Evolutionary conservation across 2,113 vertebrate species (phyloP).

Genomic region (Nansenia antarctica): DNA sequence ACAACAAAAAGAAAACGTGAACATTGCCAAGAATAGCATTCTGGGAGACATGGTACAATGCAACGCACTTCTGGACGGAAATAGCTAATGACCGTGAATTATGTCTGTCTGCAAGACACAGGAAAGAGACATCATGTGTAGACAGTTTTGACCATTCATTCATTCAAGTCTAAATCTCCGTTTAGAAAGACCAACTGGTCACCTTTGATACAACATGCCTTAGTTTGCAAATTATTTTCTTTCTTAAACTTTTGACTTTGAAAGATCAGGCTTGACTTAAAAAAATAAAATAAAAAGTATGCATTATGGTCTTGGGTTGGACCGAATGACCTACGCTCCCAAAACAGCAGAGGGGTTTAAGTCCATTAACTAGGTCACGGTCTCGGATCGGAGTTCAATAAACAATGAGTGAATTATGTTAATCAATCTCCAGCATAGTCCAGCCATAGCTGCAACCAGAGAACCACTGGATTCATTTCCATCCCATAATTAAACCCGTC

Average conservation of each 20-base stretch:
- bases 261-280: too few relatives aligned
- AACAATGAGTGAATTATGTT: too few relatives aligned
- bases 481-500: slow-evolving; percentile 18
- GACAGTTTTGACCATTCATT: not conserved
- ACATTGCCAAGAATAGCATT: slow-evolving; percentile 35
- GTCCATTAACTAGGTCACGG: too few relatives aligned
- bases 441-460: not conserved
- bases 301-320: too few relatives aligned
- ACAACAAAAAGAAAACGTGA: too few relatives aligned
- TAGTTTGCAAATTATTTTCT: too few relatives aligned
- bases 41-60: slow-evolving; percentile 25
- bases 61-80: slow-evolving; percentile 31
- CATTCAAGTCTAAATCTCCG: not conserved
- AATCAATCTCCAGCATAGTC: not conserved
- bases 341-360: too few relatives aligned
- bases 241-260: too few relatives aligned
- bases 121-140: slow-evolving; percentile 9
- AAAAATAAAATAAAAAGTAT: too few relatives aligned
- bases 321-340: too few relatives aligned
- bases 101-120: slow-evolving; percentile 12
- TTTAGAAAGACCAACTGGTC: not conserved
- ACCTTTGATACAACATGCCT: not conserved
- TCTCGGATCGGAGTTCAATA: too few relatives aligned
- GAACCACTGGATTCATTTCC: not conserved
- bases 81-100: slow-evolving; percentile 25